Percentiles rank a stretch among this genome's conserved stretches.
Evolutionary conservation across 2,113 vertebrate genomes (phyloP).

Genomic region (Pogona vitticeps): DNA sequence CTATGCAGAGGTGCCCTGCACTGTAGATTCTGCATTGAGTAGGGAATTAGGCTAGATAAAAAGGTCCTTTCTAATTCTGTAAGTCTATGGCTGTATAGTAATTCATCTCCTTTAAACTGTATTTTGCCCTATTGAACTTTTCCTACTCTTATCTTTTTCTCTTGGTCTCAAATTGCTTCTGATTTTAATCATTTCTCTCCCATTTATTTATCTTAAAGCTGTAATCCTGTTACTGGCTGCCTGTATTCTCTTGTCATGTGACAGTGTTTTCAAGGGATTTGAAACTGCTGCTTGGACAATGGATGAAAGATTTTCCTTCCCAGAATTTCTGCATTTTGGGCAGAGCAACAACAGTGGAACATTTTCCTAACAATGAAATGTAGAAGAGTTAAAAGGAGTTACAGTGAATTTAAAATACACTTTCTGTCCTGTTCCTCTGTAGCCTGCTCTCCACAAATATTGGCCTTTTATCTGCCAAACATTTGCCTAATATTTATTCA

Average conservation of each 20-base stretch:
- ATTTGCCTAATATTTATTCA: neutral
- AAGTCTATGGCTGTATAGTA: neutral
- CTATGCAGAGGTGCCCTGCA: neutral
- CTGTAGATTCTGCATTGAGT: neutral
- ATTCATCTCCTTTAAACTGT: neutral
- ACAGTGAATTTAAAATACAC: neutral
- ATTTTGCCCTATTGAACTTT: neutral
- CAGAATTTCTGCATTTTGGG: neutral
- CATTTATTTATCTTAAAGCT: neutral
- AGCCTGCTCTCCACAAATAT: neutral
- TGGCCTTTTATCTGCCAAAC: neutral
- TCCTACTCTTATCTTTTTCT: slow-evolving; percentile 2
- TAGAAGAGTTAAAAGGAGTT: neutral
- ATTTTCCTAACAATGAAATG: neutral
- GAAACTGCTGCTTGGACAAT: neutral
- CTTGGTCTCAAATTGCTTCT: neutral
- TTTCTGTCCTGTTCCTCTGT: neutral
- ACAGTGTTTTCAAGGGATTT: slow-evolving; percentile 6
- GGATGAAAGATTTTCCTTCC: neutral
- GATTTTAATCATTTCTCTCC: neutral
- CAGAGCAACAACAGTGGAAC: too few species aligned
- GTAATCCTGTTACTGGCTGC: neutral
- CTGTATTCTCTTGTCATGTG: accelerated
- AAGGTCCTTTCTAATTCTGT: neutral
- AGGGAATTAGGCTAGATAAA: neutral